phyloP scores from a whole-genome alignment of 2,113 vertebrate genomes.

The Chitala chitala region DNA sequence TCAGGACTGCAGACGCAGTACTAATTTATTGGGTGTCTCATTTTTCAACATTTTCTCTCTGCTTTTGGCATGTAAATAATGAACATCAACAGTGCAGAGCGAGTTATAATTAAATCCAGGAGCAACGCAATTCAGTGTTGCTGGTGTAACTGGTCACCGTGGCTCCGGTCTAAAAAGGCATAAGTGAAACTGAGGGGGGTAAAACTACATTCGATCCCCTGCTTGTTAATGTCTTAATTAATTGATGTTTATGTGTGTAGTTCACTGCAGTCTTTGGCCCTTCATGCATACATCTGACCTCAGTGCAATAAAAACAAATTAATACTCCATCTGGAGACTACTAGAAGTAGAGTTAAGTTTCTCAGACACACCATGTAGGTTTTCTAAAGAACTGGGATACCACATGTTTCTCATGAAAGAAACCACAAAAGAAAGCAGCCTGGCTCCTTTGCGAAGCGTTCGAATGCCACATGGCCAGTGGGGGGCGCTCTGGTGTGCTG shows the following conservation, averaged over 20 bases:
- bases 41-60: neutral
- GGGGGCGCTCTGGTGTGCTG: neutral
- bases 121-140: too few relatives aligned
- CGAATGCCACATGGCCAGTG: neutral
- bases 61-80: neutral
- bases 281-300: neutral
- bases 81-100: too few relatives aligned
- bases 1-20: neutral
- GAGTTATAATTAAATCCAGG: too few relatives aligned
- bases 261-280: neutral
- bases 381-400: neutral
- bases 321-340: conserved; percentile 6
- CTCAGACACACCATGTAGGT: conserved; percentile 1
- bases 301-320: neutral
- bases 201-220: too few relatives aligned
- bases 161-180: too few relatives aligned
- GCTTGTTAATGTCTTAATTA: too few relatives aligned
- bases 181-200: too few relatives aligned
- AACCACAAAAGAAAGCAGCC: neutral
- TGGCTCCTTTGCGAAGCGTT: neutral
- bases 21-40: neutral
- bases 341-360: neutral
- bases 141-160: too few relatives aligned
- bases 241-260: neutral
- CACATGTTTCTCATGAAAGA: conserved; percentile 2